These are phyloP conservation scores for Drosophila asahinai DNA, from an alignment of 1,140 invertebrate genomes.

Conservation along the genomic window DNA sequence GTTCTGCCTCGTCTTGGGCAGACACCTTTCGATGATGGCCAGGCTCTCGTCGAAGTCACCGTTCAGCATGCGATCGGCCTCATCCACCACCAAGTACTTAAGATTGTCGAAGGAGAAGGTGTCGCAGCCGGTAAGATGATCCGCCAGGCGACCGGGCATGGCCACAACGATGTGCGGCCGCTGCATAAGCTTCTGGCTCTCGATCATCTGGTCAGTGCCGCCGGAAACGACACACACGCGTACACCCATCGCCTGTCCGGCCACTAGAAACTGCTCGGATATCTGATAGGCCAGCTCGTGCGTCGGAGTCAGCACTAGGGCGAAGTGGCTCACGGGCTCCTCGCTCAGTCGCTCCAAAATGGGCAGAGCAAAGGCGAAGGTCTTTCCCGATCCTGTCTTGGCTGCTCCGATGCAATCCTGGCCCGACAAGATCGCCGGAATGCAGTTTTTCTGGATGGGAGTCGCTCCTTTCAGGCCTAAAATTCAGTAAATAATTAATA, in stretches of 20 bases:
- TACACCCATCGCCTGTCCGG: constrained; percentile 94
- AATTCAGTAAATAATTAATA: neutral
- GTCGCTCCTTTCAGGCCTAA: constrained; percentile 93
- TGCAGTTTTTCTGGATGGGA: constrained; percentile 93
- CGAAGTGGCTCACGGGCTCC: constrained; percentile 97
- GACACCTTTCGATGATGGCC: constrained; percentile 91
- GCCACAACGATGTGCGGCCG: constrained; percentile 97
- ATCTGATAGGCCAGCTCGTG: constrained; percentile 97
- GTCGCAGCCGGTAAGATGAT: constrained; percentile 94
- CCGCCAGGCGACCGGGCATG: constrained; percentile 95
- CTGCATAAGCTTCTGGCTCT: constrained; percentile 94
- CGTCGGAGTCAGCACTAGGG: constrained; percentile 97
- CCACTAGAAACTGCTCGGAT: constrained; percentile 95
- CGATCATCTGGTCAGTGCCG: constrained; percentile 96
- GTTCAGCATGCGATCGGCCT: constrained; percentile 94
- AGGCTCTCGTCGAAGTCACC: constrained; percentile 93
- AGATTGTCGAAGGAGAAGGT: constrained; percentile 93
- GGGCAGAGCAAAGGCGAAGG: constrained; percentile 97
- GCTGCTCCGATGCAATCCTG: constrained; percentile 97
- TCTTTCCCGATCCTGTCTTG: constrained; percentile 99
- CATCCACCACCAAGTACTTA: constrained; percentile 95
- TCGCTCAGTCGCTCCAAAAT: constrained; percentile 96
- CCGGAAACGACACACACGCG: constrained; percentile 94
- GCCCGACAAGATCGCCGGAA: constrained; percentile 92
- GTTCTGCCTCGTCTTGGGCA: constrained; percentile 93